A percentile compares a stretch with the other conserved stretches of the same genome.
Evolutionary conservation across 2,888 invertebrate species (phyloP).

Genomic region (Clostera curtula): DNA sequence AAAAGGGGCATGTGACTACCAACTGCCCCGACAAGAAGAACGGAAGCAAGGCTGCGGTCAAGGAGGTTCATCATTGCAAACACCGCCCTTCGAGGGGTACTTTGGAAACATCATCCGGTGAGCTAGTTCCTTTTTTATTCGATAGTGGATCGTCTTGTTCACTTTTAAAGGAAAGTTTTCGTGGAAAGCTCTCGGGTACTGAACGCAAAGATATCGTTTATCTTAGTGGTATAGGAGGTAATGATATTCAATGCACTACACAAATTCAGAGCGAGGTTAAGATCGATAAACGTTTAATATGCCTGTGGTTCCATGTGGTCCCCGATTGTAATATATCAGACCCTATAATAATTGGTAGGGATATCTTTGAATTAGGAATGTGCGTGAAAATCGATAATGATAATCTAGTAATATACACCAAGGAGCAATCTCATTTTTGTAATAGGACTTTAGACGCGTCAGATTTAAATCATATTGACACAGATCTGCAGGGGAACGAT

Average conservation of each 20-base stretch:
- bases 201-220: conserved; percentile 11
- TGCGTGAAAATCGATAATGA: conserved; percentile 1
- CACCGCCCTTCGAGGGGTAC: conserved; percentile 2
- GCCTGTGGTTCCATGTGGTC: not conserved
- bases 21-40: not conserved
- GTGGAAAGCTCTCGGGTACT: conserved; percentile 7
- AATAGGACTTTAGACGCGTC: not conserved
- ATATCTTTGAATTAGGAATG: conserved; percentile 1
- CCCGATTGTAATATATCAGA: not conserved
- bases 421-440: not conserved
- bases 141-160: conserved; percentile 22
- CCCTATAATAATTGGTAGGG: conserved; percentile 2
- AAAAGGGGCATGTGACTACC: not conserved
- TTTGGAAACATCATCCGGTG: conserved; percentile 13
- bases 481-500: conserved; percentile 9
- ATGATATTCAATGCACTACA: not conserved
- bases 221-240: conserved; percentile 15
- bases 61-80: not conserved
- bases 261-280: not conserved
- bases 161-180: conserved; percentile 12
- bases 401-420: not conserved
- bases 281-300: not conserved
- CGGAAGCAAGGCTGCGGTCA: not conserved
- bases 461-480: conserved; percentile 12
- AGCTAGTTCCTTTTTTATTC: conserved; percentile 16